Evolutionary conservation across 2,797 vertebrate species (phyloP), one percentile per base, ranked within the genome.

Genomic region (Ctenopoma multispine): DNA sequence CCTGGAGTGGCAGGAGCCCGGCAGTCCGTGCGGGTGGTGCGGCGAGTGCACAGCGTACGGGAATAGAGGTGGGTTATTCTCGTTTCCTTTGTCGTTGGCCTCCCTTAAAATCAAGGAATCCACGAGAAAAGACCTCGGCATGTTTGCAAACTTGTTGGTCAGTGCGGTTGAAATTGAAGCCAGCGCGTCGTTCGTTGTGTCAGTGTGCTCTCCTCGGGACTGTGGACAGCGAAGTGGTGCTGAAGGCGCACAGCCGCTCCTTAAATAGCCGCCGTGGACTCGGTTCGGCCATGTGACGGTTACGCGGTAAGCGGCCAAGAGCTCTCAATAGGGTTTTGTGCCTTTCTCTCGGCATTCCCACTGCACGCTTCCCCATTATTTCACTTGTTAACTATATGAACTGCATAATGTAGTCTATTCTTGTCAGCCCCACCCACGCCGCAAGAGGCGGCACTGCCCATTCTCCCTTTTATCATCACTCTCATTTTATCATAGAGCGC

Each of bases 351-450:
- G 96, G 96, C 96, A 96, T 97, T 97, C 97, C 96, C 96, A 96
- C 96, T 95, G 96, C 97, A 98, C 98, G 97, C 97, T 99, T 97
- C 96, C 96, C 96, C 95, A 97, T 98, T 97, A 97, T 98, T 97
- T 97, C 97, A 97, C 97, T 98, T 97, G 97, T 97, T 97, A 97
- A 97, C 97, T 97, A 97, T 97, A 99, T 98, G 96, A 97, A 97
- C 96, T 97, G 97, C 97, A 99, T 97, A 99, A 99, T 98, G 97
- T 96, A 97, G 96, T 97, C 96, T 95, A 97, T 97, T 98, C 96
- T 97, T 96, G 96, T 96, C 97, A 94, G 95, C 97, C 97, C 97
- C 97, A 98, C 97, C 98, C 97, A 98, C 96, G 95, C 96, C 95
- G 95, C 94, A 92, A 95, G 95, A 91, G 94, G 94, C 94, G 93